Conservation (phyloP, 2,888 invertebrate genomes). For the Penaeus monodon region DNA sequence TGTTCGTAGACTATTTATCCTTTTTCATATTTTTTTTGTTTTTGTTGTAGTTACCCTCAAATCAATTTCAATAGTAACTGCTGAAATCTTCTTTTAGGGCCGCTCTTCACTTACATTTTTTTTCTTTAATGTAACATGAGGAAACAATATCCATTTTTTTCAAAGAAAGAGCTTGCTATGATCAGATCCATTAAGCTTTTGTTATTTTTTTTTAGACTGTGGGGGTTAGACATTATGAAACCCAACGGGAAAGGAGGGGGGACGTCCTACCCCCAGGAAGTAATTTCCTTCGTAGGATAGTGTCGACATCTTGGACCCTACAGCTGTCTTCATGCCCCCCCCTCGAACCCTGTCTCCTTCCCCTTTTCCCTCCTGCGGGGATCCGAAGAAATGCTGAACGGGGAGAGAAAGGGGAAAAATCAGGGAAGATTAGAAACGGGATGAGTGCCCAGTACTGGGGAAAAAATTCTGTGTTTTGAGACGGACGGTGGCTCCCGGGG, state of each 20-base stretch:
- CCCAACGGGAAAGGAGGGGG: slow-evolving; percentile 1
- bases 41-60: too few relatives aligned
- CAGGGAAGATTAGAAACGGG: too few relatives aligned
- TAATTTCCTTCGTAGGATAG: slow-evolving; percentile 14
- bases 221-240: slow-evolving; percentile 14
- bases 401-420: too few relatives aligned
- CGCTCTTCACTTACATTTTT: too few relatives aligned
- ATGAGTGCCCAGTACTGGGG: neutral
- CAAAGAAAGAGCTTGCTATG: neutral
- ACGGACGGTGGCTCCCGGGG: slow-evolving; percentile 24
- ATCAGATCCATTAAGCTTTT: neutral
- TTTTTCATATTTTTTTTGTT: too few relatives aligned
- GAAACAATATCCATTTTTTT: neutral
- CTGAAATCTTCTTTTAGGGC: too few relatives aligned
- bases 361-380: too few relatives aligned
- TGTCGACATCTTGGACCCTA: neutral
- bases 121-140: neutral
- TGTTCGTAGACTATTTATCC: too few relatives aligned
- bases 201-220: slow-evolving; percentile 3
- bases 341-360: too few relatives aligned
- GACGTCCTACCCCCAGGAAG: slow-evolving; percentile 24
- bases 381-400: too few relatives aligned
- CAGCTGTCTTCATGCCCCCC: neutral
- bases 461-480: slow-evolving; percentile 15
- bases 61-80: too few relatives aligned